Evolutionary conservation across 2,113 vertebrate species (phyloP), one percentile per base, ranked within the genome.

Genomic region (Aptenodytes patagonicus): DNA sequence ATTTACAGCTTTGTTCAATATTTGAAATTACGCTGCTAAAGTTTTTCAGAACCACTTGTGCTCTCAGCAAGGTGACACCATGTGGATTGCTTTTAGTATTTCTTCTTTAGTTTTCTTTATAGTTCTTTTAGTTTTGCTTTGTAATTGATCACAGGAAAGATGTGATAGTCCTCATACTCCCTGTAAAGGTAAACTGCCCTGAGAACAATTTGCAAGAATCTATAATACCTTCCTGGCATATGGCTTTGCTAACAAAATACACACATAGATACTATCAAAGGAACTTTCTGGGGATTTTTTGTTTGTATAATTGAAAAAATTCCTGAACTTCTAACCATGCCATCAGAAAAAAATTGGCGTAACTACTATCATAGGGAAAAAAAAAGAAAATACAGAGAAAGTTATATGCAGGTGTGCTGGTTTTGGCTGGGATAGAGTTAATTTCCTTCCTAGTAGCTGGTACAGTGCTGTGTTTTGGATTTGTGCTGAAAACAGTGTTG

Each of bases 351-450:
- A 80, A 75, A 46, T 0, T 36, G 17, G 4, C 9, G 0, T 60
- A 66, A 51, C 31, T 82, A 6, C 18, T 66, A 1, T 46, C 57
- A 25, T 8, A 2, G 15, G 10, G 0, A 9, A 0, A 2, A 9
- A 25, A 18, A 20, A 1, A 44, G 31, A 70, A 60, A 79, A 82
- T 44, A 26, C 9, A 18, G 29, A 36, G 3, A 25, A 49, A 78
- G 9, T 9, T 66, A 36, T n/a, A 49, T 13, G 25, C 17, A 21
- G 28, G 31, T 54, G 8, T 62, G 21, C 13, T 49, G 46, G 57
- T 61, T 61, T 36, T 26, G n/a, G 24, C 60, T 36, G 60, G 24
- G n/a, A 1, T 60, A n/a, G 34, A 60, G 21, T n/a, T 60, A 25
- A 61, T 61, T 36, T 61, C 17, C 22, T 36, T 61, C 15, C 6